Percentiles rank a stretch among this genome's conserved stretches.
Evolutionary conservation across 2,797 vertebrate species (phyloP).

Genomic region (Periparus ater): DNA sequence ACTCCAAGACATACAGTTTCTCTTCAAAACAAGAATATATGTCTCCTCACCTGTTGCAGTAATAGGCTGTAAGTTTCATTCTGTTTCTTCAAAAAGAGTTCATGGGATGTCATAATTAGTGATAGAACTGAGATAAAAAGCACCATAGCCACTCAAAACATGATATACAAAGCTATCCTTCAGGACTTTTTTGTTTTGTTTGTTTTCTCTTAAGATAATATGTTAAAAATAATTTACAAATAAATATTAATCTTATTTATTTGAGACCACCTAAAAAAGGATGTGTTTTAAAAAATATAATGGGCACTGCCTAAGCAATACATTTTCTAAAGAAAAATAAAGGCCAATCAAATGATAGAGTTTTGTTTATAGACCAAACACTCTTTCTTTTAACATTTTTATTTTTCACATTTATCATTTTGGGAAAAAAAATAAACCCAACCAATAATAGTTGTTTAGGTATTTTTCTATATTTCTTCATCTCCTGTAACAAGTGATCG

Average conservation of each 20-base stretch:
- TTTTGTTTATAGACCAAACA: neutral
- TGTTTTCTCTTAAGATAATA: neutral
- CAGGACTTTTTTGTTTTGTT: neutral
- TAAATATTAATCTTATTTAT: neutral
- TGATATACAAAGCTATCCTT: neutral
- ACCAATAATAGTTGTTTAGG: neutral
- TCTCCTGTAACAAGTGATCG: neutral
- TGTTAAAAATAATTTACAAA: neutral
- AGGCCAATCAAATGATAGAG: neutral
- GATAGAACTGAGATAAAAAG: neutral
- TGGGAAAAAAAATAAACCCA: neutral
- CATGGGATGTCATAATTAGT: fast-evolving
- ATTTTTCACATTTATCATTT: neutral
- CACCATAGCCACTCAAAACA: neutral
- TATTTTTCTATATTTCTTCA: neutral
- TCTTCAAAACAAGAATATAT: neutral
- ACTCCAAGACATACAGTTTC: neutral
- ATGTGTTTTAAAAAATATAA: neutral
- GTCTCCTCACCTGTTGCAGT: neutral
- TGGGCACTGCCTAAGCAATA: neutral
- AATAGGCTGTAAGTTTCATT: neutral
- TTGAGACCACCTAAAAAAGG: neutral
- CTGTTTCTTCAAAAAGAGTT: neutral
- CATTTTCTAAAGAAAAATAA: neutral
- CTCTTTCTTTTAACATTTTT: fast-evolving